Conservation (phyloP, 2,113 vertebrate species). For the Triplophysa tibetana region DNA sequence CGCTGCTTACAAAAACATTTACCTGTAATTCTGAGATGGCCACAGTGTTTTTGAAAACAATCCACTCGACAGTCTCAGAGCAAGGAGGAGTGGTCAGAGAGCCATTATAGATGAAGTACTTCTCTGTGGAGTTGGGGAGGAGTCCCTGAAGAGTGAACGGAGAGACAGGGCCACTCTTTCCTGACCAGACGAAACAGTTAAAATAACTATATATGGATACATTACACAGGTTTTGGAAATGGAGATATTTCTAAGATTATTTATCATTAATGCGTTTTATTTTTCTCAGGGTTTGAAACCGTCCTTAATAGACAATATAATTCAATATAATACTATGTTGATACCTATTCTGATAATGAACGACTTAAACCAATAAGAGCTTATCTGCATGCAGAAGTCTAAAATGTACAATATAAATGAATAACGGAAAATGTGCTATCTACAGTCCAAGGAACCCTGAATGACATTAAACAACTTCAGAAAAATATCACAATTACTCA, state of each 20-base stretch:
- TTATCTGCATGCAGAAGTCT: too few relatives aligned
- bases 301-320: too few relatives aligned
- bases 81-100: conserved; percentile 92
- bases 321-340: too few relatives aligned
- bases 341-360: too few relatives aligned
- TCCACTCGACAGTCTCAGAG: conserved; percentile 92
- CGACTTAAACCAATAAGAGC: too few relatives aligned
- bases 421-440: not conserved
- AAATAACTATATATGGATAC: not conserved
- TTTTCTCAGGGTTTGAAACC: too few relatives aligned
- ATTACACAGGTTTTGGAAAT: too few relatives aligned
- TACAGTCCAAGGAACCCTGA: not conserved
- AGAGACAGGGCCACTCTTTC: conserved; percentile 79
- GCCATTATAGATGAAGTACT: conserved; percentile 94
- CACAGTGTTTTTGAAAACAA: conserved; percentile 89
- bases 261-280: too few relatives aligned
- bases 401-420: too few relatives aligned
- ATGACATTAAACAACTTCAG: not conserved
- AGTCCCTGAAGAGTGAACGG: conserved; percentile 83
- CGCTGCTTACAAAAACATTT: not conserved
- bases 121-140: conserved; percentile 88
- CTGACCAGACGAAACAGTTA: conserved; percentile 63
- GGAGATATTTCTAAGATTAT: too few relatives aligned
- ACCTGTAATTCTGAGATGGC: conserved; percentile 92
- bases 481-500: too few relatives aligned